A percentile compares a stretch with the other conserved stretches of the same genome.
Evolutionary conservation across 2,888 invertebrate species (phyloP).

Genomic region (Aproaerema taeniolella): DNA sequence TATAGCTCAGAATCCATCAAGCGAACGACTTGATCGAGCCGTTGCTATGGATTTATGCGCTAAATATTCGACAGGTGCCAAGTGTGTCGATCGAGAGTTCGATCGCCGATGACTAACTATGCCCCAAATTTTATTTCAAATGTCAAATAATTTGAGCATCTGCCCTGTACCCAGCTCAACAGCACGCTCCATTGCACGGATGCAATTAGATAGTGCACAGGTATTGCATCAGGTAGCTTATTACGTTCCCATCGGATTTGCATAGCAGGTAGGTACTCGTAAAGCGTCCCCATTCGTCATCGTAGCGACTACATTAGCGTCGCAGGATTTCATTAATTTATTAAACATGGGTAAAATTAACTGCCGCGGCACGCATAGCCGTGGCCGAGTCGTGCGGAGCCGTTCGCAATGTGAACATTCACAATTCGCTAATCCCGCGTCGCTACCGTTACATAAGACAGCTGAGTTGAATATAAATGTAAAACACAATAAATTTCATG

Average conservation of each 20-base stretch:
- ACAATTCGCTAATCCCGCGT: constrained; percentile 75
- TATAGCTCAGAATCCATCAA: constrained; percentile 75
- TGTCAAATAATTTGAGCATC: constrained; percentile 75
- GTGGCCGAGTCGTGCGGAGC: constrained; percentile 53
- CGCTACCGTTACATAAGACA: constrained; percentile 77
- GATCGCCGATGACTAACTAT: constrained; percentile 74
- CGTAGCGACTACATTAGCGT: constrained; percentile 37
- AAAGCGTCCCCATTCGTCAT: constrained; percentile 1
- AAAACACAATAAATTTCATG: constrained; percentile 79
- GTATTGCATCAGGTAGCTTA: neutral
- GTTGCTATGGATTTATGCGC: constrained; percentile 76
- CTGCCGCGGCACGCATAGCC: constrained; percentile 39
- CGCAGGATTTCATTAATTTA: constrained; percentile 58
- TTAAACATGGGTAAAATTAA: constrained; percentile 53
- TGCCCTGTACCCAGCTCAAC: constrained; percentile 38
- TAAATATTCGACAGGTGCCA: constrained; percentile 78
- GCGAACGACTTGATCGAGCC: constrained; percentile 58
- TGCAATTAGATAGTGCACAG: neutral
- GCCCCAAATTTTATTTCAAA: constrained; percentile 75
- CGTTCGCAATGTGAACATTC: constrained; percentile 64
- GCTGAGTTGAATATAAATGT: constrained; percentile 77
- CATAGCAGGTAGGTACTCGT: neutral
- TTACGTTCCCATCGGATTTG: neutral
- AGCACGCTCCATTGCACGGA: constrained; percentile 6
- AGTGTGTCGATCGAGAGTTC: constrained; percentile 76